phyloP scores from a whole-genome alignment of 2,888 invertebrate species.

The Mimachlamys varia region DNA sequence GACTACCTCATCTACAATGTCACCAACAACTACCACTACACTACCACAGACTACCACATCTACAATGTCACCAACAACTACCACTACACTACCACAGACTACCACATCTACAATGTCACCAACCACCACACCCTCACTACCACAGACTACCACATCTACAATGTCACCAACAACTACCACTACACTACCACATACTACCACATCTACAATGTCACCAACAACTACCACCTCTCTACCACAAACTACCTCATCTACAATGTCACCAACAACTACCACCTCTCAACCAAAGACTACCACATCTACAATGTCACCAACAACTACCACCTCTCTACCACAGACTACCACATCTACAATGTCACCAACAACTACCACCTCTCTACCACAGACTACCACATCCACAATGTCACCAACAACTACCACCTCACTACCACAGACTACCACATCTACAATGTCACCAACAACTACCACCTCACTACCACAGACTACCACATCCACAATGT shows the following conservation, averaged over 20 bases:
- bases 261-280: background rate
- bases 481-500: too few relatives aligned
- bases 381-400: background rate
- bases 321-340: background rate
- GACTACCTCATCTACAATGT: background rate
- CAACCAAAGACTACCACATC: background rate
- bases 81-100: background rate
- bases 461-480: too few relatives aligned
- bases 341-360: background rate
- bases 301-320: background rate
- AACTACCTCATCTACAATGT: background rate
- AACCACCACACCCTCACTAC: background rate
- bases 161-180: background rate
- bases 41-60: background rate
- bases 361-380: too few relatives aligned
- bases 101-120: too few relatives aligned
- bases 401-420: background rate
- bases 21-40: background rate
- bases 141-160: background rate
- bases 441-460: too few relatives aligned
- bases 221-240: background rate
- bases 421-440: too few relatives aligned
- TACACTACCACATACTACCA: background rate
- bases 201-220: background rate
- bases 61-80: background rate